A percentile compares a stretch with the other conserved stretches of the same genome.
Evolutionary conservation across 2,113 vertebrate species (phyloP).

Genomic region (Siphamia tubifer): DNA sequence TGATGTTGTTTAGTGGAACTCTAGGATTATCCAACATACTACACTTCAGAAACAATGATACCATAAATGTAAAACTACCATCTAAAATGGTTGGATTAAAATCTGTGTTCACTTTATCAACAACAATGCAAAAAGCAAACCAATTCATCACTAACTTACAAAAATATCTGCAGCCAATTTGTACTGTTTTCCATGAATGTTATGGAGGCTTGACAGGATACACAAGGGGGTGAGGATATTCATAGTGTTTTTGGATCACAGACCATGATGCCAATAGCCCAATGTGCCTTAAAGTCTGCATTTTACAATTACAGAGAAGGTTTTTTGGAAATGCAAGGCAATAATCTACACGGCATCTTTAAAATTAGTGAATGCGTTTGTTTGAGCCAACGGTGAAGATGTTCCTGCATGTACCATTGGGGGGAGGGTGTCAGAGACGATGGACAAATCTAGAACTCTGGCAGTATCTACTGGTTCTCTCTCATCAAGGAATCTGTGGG

Average conservation of each 20-base stretch:
- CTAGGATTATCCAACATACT: not conserved
- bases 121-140: not conserved
- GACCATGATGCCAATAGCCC: not conserved
- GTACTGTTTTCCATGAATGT: too few relatives aligned
- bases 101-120: not conserved
- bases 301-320: not conserved
- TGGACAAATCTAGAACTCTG: conserved; percentile 34
- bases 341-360: conserved; percentile 2
- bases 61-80: not conserved
- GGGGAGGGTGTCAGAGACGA: conserved; percentile 20
- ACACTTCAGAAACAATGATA: not conserved
- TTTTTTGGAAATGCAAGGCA: conserved; percentile 3
- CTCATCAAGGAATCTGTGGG: conserved; percentile 58
- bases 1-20: not conserved
- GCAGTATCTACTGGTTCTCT: conserved; percentile 20
- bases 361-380: not conserved
- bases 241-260: not conserved
- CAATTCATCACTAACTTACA: not conserved
- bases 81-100: not conserved
- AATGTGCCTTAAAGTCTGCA: not conserved
- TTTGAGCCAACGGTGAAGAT: not conserved
- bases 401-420: not conserved
- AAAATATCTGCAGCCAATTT: not conserved
- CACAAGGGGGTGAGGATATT: not conserved
- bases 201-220: not conserved